Conservation (phyloP, 1,140 invertebrate genomes). For the Drosophila parvula region DNA sequence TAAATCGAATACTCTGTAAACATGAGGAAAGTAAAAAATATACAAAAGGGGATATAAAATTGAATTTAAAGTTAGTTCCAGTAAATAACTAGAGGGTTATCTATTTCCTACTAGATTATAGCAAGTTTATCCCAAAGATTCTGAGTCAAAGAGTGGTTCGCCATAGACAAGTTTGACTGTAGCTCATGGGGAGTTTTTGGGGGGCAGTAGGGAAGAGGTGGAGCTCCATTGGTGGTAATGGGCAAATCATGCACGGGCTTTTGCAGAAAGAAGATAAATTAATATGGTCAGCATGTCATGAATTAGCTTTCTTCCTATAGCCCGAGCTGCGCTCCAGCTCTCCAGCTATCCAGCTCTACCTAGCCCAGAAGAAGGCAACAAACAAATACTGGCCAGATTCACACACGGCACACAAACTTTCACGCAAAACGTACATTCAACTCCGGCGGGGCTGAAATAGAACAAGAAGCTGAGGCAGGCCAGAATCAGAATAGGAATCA, state of each 20-base stretch:
- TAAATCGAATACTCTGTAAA: background rate
- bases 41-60: background rate
- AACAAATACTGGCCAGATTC: slow-evolving; percentile 57
- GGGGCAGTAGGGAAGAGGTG: slow-evolving; percentile 7
- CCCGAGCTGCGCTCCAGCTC: slow-evolving; percentile 43
- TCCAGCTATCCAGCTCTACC: slow-evolving; percentile 1
- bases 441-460: slow-evolving; percentile 41
- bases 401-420: slow-evolving; percentile 68
- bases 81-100: background rate
- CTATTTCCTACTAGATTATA: background rate
- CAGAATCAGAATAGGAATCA: slow-evolving; percentile 49
- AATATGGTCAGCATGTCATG: slow-evolving; percentile 84
- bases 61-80: background rate
- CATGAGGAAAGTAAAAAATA: background rate
- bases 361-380: slow-evolving; percentile 62
- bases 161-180: slow-evolving; percentile 29
- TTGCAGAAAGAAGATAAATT: slow-evolving; percentile 83
- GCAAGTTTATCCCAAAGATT: background rate
- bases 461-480: slow-evolving; percentile 27
- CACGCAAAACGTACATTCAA: slow-evolving; percentile 81
- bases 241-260: slow-evolving; percentile 83
- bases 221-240: slow-evolving; percentile 68
- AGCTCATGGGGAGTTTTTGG: background rate
- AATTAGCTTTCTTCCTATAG: slow-evolving; percentile 79
- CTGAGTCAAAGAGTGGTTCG: background rate